Conservation (phyloP, 1,140 invertebrate genomes). For the Penaeus japonicus region DNA sequence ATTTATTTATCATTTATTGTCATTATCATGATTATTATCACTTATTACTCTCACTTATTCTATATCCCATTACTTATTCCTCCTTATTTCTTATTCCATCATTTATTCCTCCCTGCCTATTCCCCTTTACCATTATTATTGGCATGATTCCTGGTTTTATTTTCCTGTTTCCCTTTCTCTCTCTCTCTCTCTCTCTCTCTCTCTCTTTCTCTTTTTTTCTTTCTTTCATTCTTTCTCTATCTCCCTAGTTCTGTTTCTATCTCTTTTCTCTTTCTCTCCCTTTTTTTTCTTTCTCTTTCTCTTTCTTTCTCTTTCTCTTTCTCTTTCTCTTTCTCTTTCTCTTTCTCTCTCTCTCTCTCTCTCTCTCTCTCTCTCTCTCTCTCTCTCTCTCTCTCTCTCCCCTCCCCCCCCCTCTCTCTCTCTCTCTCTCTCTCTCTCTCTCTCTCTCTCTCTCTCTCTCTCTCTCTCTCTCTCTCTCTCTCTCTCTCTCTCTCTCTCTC, state of each 20-base stretch:
- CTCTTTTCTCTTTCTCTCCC: background rate
- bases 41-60: no score
- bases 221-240: no score
- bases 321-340: background rate
- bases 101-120: background rate
- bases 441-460: background rate
- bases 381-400: background rate
- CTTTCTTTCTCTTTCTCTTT: background rate
- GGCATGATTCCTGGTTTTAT: no score
- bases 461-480: background rate
- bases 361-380: background rate
- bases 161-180: background rate
- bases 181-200: background rate
- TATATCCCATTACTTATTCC: background rate
- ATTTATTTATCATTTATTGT: no score
- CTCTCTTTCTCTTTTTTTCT: background rate
- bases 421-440: background rate
- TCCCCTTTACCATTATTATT: no score
- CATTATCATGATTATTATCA: no score
- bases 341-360: background rate
- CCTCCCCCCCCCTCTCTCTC: background rate
- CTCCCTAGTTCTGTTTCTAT: no score
- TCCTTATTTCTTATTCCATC: background rate
- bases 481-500: no score
- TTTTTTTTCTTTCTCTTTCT: background rate